Base-by-base conservation (phyloP, 2,113 vertebrate genomes). In the Aleadryas rufinucha region DNA sequence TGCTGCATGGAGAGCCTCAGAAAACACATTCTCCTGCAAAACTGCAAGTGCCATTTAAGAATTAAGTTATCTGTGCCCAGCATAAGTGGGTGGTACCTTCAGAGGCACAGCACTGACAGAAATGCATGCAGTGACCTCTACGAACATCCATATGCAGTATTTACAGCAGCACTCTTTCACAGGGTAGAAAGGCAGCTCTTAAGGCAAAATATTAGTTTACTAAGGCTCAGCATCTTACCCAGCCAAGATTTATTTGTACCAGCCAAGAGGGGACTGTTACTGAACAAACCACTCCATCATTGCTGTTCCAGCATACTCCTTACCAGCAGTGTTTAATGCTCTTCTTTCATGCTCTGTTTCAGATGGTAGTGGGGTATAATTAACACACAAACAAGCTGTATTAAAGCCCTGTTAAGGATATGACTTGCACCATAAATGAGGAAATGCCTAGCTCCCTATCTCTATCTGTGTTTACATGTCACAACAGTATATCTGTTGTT, bases 291-390 rank as follows among this genome's bases (percentile, higher is more conserved):
- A 95, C 95, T 97, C 92, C 78, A 93, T 97, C 97, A 96, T 39
- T 93, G 88, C 94, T 84, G 68, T 93, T 95, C 87, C 89, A 70
- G 91, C 88, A 64, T 95, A 92, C 13, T 60, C 95, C 90, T 96
- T 88, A 90, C 90, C 87, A 95, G 89, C 78, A 77, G 90, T 96
- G 87, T 91, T 97, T 97, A 96, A 92, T 96, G 78, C 93, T 97
- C 91, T 92, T 79, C 96, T 77, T 96, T 97, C 97, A 95, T 96
- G 97, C 95, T 97, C 94, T 92, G 93, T 93, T 97, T 96, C 95
- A 96, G 89, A 95, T 91, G 88, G 95, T 97, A 94, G 95, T 93
- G 71, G 86, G 87, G 65, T 94, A 90, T 97, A 96, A 97, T 97
- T 97, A 97, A 96, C 94, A 96, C 93, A 84, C 88, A 90, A 92